A percentile compares a stretch with the other conserved stretches of the same genome.
Evolutionary conservation across 2,797 vertebrate species (phyloP).

Genomic region (Scomberomorus guttatus): DNA sequence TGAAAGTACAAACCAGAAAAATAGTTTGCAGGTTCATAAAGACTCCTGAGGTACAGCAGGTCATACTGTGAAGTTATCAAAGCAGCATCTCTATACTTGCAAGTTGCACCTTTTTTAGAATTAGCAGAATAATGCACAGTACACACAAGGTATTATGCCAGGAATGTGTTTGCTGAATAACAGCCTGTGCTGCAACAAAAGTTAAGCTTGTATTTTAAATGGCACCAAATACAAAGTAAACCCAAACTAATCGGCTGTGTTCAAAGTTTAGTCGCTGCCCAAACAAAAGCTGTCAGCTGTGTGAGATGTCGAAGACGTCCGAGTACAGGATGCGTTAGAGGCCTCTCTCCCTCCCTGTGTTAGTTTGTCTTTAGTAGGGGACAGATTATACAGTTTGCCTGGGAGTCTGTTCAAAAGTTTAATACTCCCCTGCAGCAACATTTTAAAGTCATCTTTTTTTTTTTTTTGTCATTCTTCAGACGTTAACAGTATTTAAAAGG

Average conservation of each 20-base stretch:
- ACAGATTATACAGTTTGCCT: conserved; percentile 51
- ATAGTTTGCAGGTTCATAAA: not conserved
- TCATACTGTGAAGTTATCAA: not conserved
- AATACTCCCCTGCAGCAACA: conserved; percentile 66
- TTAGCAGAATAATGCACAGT: not conserved
- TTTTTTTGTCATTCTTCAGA: conserved; percentile 43
- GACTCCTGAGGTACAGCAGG: not conserved
- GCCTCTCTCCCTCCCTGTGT: conserved; percentile 11
- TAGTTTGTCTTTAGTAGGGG: conserved; percentile 61
- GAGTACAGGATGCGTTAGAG: conserved; percentile 96
- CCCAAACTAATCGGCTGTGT: not conserved
- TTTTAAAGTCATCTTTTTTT: conserved; percentile 73
- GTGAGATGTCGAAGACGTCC: conserved; percentile 93
- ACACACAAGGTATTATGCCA: no score
- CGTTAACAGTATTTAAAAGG: conserved; percentile 68
- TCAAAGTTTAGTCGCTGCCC: not conserved
- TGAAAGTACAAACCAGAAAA: not conserved
- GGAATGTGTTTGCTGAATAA: not conserved
- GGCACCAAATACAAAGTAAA: not conserved
- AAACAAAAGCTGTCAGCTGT: conserved; percentile 86
- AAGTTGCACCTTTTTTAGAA: no score
- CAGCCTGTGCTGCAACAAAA: no score
- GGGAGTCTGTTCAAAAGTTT: conserved; percentile 59
- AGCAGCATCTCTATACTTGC: not conserved
- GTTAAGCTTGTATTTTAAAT: not conserved